These are phyloP conservation scores for Uria aalge DNA, from an alignment of 2,113 vertebrate species.

Conservation along the genomic window DNA sequence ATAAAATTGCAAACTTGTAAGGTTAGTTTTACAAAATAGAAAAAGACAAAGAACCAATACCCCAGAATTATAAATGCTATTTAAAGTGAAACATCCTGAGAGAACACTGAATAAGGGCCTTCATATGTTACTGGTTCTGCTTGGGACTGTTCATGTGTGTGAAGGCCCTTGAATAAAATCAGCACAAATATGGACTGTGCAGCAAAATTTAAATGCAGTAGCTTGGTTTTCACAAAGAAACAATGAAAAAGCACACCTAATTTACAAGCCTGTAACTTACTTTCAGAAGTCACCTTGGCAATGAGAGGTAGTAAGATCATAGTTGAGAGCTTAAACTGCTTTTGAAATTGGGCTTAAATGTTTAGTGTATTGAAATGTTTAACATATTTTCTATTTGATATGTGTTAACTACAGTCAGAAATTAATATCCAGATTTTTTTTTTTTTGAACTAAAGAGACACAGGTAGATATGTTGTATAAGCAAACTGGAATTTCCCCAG, in stretches of 20 bases:
- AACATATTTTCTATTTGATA: not conserved
- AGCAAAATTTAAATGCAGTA: not conserved
- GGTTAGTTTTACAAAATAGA: not conserved
- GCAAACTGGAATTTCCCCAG: not conserved
- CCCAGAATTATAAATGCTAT: not conserved
- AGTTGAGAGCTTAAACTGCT: not conserved
- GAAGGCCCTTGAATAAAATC: not conserved
- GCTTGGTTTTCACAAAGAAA: not conserved
- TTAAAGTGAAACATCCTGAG: not conserved
- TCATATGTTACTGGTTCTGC: not conserved
- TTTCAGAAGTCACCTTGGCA: not conserved
- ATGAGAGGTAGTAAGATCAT: not conserved
- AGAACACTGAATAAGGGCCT: not conserved
- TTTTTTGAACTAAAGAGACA: not conserved
- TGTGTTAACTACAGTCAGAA: not conserved
- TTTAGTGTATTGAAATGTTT: not conserved
- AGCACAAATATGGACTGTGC: not conserved
- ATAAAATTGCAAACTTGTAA: not conserved
- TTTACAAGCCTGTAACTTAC: not conserved
- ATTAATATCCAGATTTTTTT: not conserved
- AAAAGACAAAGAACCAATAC: not conserved
- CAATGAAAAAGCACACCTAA: not conserved
- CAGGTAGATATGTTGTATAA: not conserved
- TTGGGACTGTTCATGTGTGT: not conserved
- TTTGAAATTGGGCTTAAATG: not conserved